Percentiles rank a stretch among this genome's conserved stretches.
Conservation (phyloP, 2,888 invertebrate genomes). For the Alsophila aescularia region DNA sequence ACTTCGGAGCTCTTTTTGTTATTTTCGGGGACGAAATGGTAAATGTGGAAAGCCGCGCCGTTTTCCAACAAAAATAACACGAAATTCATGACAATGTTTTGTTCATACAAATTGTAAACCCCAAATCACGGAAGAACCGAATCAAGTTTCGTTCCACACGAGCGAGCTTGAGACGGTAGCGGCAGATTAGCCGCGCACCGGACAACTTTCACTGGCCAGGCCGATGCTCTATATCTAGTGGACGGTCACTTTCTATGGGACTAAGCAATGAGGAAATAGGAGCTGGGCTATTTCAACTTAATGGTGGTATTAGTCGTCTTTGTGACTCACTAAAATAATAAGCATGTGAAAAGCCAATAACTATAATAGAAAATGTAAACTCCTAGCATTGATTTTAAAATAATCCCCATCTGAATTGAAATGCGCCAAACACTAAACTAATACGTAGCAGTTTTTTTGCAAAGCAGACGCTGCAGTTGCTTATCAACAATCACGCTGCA, state of each 20-base stretch:
- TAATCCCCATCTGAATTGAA: too few relatives aligned
- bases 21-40: not conserved
- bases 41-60: not conserved
- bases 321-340: not conserved
- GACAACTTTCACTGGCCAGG: slow-evolving; percentile 16
- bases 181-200: slow-evolving; percentile 8
- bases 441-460: too few relatives aligned
- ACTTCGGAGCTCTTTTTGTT: not conserved
- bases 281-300: not conserved
- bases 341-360: not conserved
- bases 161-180: not conserved
- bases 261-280: slow-evolving; percentile 8
- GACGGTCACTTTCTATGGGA: slow-evolving; percentile 10
- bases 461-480: too few relatives aligned
- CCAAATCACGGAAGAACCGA: slow-evolving; percentile 11
- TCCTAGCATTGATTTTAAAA: too few relatives aligned
- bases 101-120: not conserved
- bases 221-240: slow-evolving; percentile 10
- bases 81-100: not conserved
- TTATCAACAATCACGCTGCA: too few relatives aligned
- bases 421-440: too few relatives aligned
- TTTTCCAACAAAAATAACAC: not conserved
- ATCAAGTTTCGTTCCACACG: slow-evolving; percentile 18
- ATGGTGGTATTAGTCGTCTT: not conserved
- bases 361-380: too few relatives aligned